Base-by-base conservation (phyloP, 1,140 invertebrate species). In the Zaprionus taronus region DNA sequence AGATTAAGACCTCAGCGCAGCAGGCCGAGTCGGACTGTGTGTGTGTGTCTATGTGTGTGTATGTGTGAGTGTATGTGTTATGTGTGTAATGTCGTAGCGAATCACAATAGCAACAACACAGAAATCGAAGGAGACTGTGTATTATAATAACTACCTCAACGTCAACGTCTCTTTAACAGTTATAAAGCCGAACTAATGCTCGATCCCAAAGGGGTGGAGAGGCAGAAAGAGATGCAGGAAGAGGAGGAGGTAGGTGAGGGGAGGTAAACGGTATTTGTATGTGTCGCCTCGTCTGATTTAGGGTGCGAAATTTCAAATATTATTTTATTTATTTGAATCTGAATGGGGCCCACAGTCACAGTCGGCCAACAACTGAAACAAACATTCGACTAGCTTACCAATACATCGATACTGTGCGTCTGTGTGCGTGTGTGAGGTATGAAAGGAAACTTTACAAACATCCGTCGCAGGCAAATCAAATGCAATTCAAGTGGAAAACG, bases 321-420 rank as follows among this genome's bases (percentile, higher is more conserved):
- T 91, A 91, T 90, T 91, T 87, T 91, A 91, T 91, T 91, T 91
- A 92, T 91, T 90, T 82, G 79, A 91, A 87, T 86, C 73, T 83
- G 75, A 91, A 91, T 84, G 72, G 62, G 51, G 53, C 41, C 17
- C 49, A 51, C 47, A 63, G 41, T 44, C 60, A 62, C 24, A 20
- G 60, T 36, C 12, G 28, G 41, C 60, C 73, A 73, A 53, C 56
- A 85, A 78, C 67, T 80, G 80, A 87, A 80, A 87, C 73, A 80
- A 80, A 81, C 34, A 56, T 69, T n/a, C 36, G 38, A 22, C 38
- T 47, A 41, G 22, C 36, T 12, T 15, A 47, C 41, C n/a, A 47
- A 17, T 17, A 47, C 41, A 47, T 17, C n/a, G 41, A 47, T 47
- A 12, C 6, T 38, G 12, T 26, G 31, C 6, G 28, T 56, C 24